Evolutionary conservation across 2,888 invertebrate species (phyloP).

Genomic region (Vesta saturnalis): DNA sequence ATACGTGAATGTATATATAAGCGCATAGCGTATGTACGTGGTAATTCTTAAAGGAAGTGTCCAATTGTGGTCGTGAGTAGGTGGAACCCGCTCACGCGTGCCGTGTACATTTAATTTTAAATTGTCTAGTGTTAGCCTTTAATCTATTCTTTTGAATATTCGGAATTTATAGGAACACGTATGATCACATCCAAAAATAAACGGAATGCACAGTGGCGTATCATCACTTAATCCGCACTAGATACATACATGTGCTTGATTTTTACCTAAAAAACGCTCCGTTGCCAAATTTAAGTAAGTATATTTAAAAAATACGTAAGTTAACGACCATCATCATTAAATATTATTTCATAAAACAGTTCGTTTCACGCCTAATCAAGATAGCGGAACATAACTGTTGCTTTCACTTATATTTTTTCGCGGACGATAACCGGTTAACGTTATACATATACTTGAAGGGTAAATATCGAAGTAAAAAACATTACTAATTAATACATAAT

Average conservation of each 20-base stretch:
- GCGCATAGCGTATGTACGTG: constrained; percentile 22
- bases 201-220: no score
- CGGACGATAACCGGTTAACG: background rate
- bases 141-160: background rate
- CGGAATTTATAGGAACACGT: no score
- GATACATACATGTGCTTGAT: no score
- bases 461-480: background rate
- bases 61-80: constrained; percentile 40
- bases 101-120: constrained; percentile 30
- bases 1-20: constrained; percentile 24
- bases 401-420: constrained; percentile 12
- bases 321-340: constrained; percentile 7
- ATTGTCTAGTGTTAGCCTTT: background rate
- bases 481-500: background rate
- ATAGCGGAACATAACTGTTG: constrained; percentile 14
- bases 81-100: constrained; percentile 40
- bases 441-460: background rate
- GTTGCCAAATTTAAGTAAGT: constrained; percentile 6
- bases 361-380: constrained; percentile 15
- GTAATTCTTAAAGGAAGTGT: constrained; percentile 41
- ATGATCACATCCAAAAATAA: background rate
- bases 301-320: background rate
- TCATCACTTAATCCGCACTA: no score
- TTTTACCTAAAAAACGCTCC: no score
- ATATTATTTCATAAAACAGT: constrained; percentile 6